These are phyloP conservation scores for Columba janthina DNA, from an alignment of 2,113 vertebrate genomes.

Conservation along the genomic window DNA sequence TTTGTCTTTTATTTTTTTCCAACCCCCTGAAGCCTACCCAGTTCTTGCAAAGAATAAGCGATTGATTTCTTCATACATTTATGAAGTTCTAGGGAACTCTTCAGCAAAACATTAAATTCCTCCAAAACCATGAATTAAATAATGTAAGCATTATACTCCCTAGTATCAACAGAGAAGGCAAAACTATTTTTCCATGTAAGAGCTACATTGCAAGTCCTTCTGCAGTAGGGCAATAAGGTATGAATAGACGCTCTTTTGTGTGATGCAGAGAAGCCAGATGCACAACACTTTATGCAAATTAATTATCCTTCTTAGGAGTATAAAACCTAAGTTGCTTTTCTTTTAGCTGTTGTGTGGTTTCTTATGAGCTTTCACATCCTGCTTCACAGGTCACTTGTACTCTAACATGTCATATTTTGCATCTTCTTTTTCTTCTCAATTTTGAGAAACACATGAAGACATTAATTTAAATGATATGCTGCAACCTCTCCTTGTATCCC, in stretches of 20 bases:
- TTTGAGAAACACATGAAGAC: neutral
- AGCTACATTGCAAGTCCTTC: neutral
- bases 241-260: neutral
- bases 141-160: neutral
- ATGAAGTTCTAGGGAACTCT: neutral
- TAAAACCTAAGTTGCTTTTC: neutral
- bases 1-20: constrained; percentile 37
- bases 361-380: neutral
- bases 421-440: neutral
- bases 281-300: neutral
- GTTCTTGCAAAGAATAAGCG: neutral
- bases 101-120: neutral
- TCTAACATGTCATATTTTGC: neutral
- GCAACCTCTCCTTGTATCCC: neutral
- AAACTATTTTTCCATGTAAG: neutral
- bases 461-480: neutral
- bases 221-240: neutral
- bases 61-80: neutral
- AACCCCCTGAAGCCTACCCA: neutral
- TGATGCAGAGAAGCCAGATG: neutral
- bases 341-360: neutral
- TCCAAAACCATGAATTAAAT: neutral
- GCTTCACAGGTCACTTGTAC: neutral
- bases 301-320: neutral
- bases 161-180: neutral